Base-by-base conservation (phyloP, 2,797 vertebrate species). In the Mionectes olivaceus region DNA sequence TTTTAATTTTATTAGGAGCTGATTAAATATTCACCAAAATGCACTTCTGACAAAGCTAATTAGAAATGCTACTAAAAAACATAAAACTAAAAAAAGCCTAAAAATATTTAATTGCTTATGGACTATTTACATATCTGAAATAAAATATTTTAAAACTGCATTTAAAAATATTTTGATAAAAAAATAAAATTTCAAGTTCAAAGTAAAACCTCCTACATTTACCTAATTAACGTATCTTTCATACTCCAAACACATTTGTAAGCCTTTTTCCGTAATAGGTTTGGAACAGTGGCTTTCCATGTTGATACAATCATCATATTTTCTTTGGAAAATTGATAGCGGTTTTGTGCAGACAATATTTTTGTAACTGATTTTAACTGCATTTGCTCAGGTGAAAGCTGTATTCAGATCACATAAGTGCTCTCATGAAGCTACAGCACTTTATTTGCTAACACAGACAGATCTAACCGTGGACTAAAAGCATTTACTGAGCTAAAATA, bases 1-100 rank as follows among this genome's bases (percentile, higher is more conserved):
- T 80, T 77, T 56, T 89, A 83, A 87, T 89, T 95, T 87, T 87
- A 77, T 85, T 91, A 70, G 37, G 21, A 83, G 7, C 2, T 67
- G 60, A 91, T 85, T 87, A 93, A 94, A 87, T 91, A 94, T 94
- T 95, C 85, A 92, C 32, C 12, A 75, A 87, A 92, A 87, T 71
- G 39, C 33, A 74, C 55, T 78, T 89, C 44, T 77, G 82, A 73
- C 63, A 92, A 90, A 89, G 28, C 25, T 73, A 84, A 68, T 87
- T 92, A 93, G 52, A 91, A 87, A 61, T 11, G 4, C 2, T 68
- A 64, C 74, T 86, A 4, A 60, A 83, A 57, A 7, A 4, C 3
- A 4, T 5, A 22, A 44, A 44, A 64, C 74, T 86, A 37, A 4
- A 64, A 83, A 57, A 6, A 5, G 2, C n/a, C 5, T 5, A 46